Conservation (phyloP, 2,113 vertebrate species). For the Vombatus ursinus region DNA sequence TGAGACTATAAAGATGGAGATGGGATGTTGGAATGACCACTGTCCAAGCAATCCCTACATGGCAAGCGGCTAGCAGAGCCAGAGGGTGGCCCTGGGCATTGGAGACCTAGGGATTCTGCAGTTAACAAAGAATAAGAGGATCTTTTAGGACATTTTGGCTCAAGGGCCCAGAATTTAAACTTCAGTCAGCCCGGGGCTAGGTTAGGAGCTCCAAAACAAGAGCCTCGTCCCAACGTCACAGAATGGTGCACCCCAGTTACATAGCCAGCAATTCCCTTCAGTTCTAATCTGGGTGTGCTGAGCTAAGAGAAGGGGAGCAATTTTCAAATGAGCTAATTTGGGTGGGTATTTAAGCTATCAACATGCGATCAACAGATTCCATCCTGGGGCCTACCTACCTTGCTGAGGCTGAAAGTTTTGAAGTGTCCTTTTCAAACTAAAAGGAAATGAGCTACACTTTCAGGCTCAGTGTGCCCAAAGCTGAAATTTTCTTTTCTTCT, state of each 20-base stretch:
- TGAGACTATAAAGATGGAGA: neutral
- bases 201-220: neutral
- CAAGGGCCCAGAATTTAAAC: neutral
- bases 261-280: fast-evolving
- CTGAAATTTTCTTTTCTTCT: neutral
- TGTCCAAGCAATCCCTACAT: neutral
- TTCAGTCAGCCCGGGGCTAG: neutral
- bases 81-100: neutral
- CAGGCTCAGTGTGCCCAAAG: neutral
- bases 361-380: neutral
- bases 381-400: fast-evolving
- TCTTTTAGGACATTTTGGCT: neutral
- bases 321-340: constrained; percentile 17
- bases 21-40: neutral
- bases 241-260: neutral
- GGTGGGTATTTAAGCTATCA: neutral
- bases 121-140: neutral
- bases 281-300: neutral
- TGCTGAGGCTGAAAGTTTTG: neutral
- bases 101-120: neutral
- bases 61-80: neutral
- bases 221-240: neutral
- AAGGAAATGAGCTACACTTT: neutral
- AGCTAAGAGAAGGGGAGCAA: neutral
- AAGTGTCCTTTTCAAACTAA: neutral